These are phyloP conservation scores for human (Homo sapiens) DNA, from an alignment of 2,113 vertebrate genomes.

Conservation along the genomic window DNA sequence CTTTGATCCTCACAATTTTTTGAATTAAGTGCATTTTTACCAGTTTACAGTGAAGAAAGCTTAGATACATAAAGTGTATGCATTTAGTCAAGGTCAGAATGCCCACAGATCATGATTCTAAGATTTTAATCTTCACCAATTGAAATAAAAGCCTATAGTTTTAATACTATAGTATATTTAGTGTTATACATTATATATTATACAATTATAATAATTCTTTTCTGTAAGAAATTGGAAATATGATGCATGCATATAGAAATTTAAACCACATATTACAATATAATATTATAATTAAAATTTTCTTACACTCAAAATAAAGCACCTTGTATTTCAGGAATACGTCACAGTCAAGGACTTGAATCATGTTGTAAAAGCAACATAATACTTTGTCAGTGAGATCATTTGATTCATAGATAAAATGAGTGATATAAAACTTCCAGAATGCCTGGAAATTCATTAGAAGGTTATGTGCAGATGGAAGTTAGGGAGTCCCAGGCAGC, in stretches of 20 bases:
- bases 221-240: neutral
- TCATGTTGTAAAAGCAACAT: neutral
- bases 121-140: neutral
- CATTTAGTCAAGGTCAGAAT: neutral
- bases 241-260: neutral
- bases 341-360: neutral
- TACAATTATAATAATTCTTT: neutral
- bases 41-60: neutral
- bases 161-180: neutral
- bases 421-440: neutral
- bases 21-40: neutral
- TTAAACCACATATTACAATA: neutral
- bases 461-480: rapidly evolving
- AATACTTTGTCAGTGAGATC: neutral
- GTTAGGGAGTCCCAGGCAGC: neutral
- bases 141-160: neutral
- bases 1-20: neutral
- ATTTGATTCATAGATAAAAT: neutral
- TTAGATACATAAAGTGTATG: neutral
- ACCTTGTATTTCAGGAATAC: neutral
- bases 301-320: neutral
- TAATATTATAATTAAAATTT: neutral
- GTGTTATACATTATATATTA: neutral
- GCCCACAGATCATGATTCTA: neutral
- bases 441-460: neutral